phyloP scores from a whole-genome alignment of 1,140 invertebrate genomes.

The Brachystomella parvula region DNA sequence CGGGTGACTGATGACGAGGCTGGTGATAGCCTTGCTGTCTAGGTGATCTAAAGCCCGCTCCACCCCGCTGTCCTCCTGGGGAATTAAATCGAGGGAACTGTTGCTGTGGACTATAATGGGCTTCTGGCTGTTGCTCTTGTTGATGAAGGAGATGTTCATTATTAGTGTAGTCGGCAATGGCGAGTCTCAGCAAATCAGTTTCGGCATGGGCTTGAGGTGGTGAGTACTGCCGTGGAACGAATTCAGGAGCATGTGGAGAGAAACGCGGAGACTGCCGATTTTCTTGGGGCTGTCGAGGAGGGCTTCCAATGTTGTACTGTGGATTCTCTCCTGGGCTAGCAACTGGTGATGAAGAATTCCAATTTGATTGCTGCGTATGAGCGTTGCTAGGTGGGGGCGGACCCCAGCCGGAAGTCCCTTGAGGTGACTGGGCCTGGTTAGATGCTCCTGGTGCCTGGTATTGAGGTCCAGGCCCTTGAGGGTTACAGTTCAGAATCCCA shows the following conservation, averaged over 20 bases:
- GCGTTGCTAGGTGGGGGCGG: too few relatives aligned
- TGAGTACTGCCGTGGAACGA: neutral
- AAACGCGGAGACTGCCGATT: neutral
- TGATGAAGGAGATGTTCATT: too few relatives aligned
- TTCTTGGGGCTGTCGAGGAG: neutral
- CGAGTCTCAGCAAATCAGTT: neutral
- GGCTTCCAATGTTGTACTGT: too few relatives aligned
- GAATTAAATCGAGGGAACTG: neutral
- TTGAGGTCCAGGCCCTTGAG: too few relatives aligned
- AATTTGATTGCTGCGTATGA: too few relatives aligned
- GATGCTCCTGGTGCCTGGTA: too few relatives aligned
- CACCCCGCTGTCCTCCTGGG: neutral
- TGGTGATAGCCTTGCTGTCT: neutral
- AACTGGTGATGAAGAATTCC: too few relatives aligned
- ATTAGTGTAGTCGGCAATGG: too few relatives aligned
- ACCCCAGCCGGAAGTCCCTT: too few relatives aligned
- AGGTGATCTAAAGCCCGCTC: neutral
- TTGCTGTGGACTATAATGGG: neutral
- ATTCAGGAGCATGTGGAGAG: neutral
- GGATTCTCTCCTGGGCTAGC: too few relatives aligned
- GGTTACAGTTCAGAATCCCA: slow-evolving; percentile 15
- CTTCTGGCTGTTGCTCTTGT: neutral
- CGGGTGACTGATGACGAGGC: neutral
- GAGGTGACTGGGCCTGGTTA: too few relatives aligned
- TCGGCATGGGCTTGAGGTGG: neutral